These are phyloP conservation scores for Conistra vaccinii DNA, from an alignment of 2,888 invertebrate genomes.

Conservation along the genomic window DNA sequence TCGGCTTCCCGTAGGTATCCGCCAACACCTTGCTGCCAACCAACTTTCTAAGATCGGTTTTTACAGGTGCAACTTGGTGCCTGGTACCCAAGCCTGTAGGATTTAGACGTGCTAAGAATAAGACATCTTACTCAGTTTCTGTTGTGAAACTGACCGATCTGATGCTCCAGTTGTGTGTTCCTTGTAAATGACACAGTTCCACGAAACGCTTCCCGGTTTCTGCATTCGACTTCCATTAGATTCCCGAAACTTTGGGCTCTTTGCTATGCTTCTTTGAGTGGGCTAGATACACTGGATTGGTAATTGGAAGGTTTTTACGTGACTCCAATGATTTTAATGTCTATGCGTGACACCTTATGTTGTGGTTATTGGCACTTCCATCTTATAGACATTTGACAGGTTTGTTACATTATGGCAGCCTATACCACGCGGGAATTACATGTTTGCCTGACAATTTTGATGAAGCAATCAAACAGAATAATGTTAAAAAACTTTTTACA, in stretches of 20 bases:
- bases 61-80: slow-evolving; percentile 55
- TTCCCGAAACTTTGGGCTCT: slow-evolving; percentile 22
- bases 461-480: background rate
- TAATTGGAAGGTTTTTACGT: background rate
- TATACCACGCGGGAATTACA: background rate
- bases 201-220: slow-evolving; percentile 16
- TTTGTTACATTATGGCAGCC: background rate
- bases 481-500: too few relatives aligned
- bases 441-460: background rate
- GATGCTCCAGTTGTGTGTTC: slow-evolving; percentile 21
- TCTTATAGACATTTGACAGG: background rate
- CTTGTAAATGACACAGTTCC: slow-evolving; percentile 26
- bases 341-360: too few relatives aligned
- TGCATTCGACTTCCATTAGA: slow-evolving; percentile 16
- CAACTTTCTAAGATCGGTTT: slow-evolving; percentile 45
- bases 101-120: slow-evolving; percentile 29
- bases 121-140: slow-evolving; percentile 1
- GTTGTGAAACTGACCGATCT: slow-evolving; percentile 26
- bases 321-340: too few relatives aligned
- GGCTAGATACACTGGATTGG: background rate
- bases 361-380: background rate
- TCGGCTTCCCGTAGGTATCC: slow-evolving; percentile 75
- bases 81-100: slow-evolving; percentile 11
- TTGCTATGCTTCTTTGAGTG: slow-evolving; percentile 5
- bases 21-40: slow-evolving; percentile 71